Base-by-base conservation (phyloP, 2,113 vertebrate species). In the Pantherophis guttatus region DNA sequence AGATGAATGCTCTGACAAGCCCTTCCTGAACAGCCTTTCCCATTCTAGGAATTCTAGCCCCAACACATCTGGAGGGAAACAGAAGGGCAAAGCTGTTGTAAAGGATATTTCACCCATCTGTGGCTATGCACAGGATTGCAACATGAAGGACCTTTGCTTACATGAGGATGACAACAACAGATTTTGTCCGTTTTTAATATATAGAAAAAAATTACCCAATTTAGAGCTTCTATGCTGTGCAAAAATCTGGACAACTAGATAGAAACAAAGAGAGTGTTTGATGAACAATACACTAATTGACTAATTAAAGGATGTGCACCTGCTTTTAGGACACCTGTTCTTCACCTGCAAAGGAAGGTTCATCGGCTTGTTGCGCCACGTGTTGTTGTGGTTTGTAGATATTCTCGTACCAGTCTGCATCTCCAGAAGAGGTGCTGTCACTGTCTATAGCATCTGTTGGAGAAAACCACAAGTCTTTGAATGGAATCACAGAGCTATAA, bases 351-450 rank as follows among this genome's bases (percentile, higher is more conserved):
- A 9, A 17, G 1, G 88, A 10, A 90, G 94, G 54, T 0, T 88
- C 90, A 1, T 95, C 65, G 55, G 26, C 58, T 8, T 0, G 95
- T 90, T 0, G 92, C 48, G 92, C 26, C 55, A 15, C 1, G 0
- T 0, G 57, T 9, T 0, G 3, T n/a, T 94, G 54, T 0, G 0
- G 0, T 17, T 44, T 50, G 26, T 93, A 93, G 91, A 86, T 90
- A 2, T 98, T 98, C 96, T 98, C 95, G 0, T 98, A 98, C 97
- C 98, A 98, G 26, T 97, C 97, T 3, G 96, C 97, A 0, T 97
- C 97, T 5, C 97, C 97, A 0, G 98, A 98, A 0, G 98, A 98
- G 54, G 98, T 98, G 96, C 98, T 98, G 93, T 98, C 98, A 94
- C 97, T 97, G 93, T 95, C 91, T 0, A 54, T 3, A 0, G 95